Conservation (phyloP, 2,797 vertebrate genomes). For the Botia kubotai region DNA sequence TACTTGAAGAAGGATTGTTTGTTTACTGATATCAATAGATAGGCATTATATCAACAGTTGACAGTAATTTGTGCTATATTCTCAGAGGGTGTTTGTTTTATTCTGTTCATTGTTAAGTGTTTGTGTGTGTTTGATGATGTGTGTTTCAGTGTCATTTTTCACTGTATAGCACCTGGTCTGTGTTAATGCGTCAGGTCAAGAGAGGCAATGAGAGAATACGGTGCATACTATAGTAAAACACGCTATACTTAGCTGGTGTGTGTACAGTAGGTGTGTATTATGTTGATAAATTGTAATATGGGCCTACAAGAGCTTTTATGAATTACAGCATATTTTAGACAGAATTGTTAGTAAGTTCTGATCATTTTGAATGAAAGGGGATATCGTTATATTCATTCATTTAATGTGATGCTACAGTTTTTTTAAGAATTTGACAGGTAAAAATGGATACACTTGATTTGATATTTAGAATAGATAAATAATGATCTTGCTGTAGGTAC, state of each 20-base stretch:
- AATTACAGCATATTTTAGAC: background rate
- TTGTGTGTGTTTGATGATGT: constrained; percentile 44
- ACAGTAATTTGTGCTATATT: background rate
- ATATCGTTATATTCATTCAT: background rate
- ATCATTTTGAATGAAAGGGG: background rate
- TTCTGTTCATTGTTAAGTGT: constrained; percentile 3
- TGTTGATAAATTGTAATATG: constrained; percentile 4
- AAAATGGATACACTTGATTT: too few species aligned
- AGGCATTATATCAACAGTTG: background rate
- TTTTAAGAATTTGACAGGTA: too few species aligned
- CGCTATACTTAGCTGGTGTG: background rate
- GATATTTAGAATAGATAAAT: too few species aligned
- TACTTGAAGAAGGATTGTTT: background rate
- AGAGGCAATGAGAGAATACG: constrained; percentile 26
- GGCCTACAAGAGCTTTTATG: background rate
- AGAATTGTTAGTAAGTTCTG: too few species aligned
- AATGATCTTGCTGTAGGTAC: too few species aligned
- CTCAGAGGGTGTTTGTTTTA: background rate
- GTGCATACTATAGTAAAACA: constrained; percentile 30
- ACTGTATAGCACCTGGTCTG: constrained; percentile 51
- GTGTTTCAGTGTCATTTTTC: constrained; percentile 50
- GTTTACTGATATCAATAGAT: background rate
- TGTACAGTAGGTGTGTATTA: background rate
- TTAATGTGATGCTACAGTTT: too few species aligned
- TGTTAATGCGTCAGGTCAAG: constrained; percentile 59